A percentile compares a stretch with the other conserved stretches of the same genome.
Evolutionary conservation across 92 coral and sea anemone species (phyloP).

Genomic region (Palythoa grandiflora): DNA sequence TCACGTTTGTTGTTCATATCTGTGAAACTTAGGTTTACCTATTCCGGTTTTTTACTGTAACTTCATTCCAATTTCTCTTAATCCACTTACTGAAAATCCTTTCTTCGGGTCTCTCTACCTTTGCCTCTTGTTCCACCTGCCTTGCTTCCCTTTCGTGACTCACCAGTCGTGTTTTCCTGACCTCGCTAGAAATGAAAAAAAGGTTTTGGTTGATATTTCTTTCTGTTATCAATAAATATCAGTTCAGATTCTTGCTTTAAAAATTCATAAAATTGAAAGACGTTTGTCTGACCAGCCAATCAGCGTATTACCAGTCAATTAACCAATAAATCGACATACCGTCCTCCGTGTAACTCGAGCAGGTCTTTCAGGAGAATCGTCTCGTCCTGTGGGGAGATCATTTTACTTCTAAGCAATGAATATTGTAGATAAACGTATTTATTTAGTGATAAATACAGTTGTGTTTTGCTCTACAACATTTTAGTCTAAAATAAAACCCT

Average conservation of each 20-base stretch:
- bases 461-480: no score
- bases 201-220: no score
- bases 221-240: no score
- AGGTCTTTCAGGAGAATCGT: neutral
- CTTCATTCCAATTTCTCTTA: neutral
- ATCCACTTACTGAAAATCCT: constrained; percentile 3
- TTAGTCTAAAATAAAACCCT: no score
- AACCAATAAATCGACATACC: neutral
- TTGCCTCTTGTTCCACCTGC: neutral
- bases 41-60: neutral
- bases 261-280: no score
- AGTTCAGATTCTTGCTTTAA: no score
- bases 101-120: neutral
- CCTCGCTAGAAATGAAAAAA: neutral
- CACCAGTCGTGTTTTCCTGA: neutral
- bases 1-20: neutral
- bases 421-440: neutral
- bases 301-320: neutral
- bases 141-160: neutral
- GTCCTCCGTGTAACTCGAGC: neutral
- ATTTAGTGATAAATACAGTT: neutral
- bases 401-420: neutral
- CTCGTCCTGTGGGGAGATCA: neutral
- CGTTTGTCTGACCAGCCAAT: no score
- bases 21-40: neutral